phyloP scores from a whole-genome alignment of 37 sponge, comb jelly and placozoan genomes.

The Oscarella lobularis region DNA sequence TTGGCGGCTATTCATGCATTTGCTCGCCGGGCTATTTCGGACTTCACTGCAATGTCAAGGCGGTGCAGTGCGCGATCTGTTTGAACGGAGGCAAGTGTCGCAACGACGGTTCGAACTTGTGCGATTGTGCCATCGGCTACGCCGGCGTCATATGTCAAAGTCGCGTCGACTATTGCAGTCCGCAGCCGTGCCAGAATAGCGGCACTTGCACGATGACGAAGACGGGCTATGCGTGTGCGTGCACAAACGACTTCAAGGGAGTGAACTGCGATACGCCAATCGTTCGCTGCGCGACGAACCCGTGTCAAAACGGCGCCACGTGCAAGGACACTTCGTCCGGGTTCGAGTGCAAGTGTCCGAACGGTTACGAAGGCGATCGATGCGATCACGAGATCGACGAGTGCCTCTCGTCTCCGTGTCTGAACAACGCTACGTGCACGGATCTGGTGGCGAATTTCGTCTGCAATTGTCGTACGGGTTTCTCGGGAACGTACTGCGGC shows the following conservation, averaged over 20 bases:
- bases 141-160: background rate
- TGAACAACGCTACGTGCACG: background rate
- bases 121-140: background rate
- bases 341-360: background rate
- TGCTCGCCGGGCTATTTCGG: background rate
- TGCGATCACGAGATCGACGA: background rate
- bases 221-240: background rate
- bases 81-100: background rate
- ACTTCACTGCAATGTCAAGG: background rate
- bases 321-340: background rate
- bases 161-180: background rate
- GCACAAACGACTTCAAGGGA: background rate
- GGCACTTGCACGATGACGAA: background rate
- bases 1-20: background rate
- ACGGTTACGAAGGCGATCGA: background rate
- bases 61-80: background rate
- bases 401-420: background rate
- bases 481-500: background rate
- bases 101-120: background rate
- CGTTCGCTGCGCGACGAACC: background rate
- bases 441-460: background rate
- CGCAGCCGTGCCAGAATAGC: background rate
- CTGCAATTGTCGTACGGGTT: background rate
- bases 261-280: background rate
- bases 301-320: background rate